Base-by-base conservation (phyloP, 1,140 invertebrate species). In the Oryctes rhinoceros region DNA sequence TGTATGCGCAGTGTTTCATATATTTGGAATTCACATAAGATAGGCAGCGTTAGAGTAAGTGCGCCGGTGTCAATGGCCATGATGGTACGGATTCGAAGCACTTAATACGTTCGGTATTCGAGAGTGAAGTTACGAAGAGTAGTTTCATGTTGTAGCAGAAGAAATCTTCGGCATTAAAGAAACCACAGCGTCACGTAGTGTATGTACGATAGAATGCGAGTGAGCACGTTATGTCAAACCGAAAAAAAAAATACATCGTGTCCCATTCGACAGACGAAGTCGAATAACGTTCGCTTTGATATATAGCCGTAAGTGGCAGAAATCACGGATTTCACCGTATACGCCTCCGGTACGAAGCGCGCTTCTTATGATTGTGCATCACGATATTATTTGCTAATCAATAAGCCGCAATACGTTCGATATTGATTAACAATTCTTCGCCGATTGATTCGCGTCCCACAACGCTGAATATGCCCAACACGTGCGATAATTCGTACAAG, bases 101-200 rank as follows among this genome's bases (percentile, higher is more conserved):
- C 65, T 71, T 71, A 71, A 71, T 71, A 35, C 65, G 65, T 71
- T 71, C 10, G 65, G 65, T 71, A 71, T 71, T 71, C 65, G 65
- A 71, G 65, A 71, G 65, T 71, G 65, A 71, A 71, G 20, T 7
- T 71, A 24, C 9, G 11, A 24, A 35, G 65, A 35, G 35, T 30
- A 24, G 65, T 71, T 71, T 37, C 65, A 71, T 71, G 65, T 24
- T 59, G 53, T 59, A 59, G 53, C n/a, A 59, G 53, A 71, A 30
- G 65, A 71, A 71, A 71, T 71, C 65, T 71, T 71, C 20, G 37
- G 65, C 65, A 71, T 71, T 71, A 71, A 71, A 71, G 65, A 71
- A 71, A 71, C 65, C 65, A 71, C 65, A 71, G 65, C 65, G 65
- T 71, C 65, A 71, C 65, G 65, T 71, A 71, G 65, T 71, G 18